Base-by-base conservation (phyloP, 2,797 vertebrate genomes). In the Myotis daubentonii region DNA sequence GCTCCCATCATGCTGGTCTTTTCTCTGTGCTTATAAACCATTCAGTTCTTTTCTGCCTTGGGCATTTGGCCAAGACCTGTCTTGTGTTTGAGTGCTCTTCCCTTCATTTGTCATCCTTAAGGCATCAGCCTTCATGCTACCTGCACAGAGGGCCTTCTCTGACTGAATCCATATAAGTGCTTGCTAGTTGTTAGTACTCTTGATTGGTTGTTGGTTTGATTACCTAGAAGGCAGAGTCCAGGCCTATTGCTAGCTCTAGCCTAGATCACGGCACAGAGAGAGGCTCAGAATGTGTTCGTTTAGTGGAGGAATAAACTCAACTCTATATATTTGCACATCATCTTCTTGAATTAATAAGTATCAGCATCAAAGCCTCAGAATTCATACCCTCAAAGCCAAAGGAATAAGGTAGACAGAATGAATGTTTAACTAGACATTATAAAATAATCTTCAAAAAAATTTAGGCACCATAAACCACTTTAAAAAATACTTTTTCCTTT, bases 401-500 rank as follows among this genome's bases (percentile, higher is more conserved):
- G 28, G 4, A 44, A 88, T 62, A 44, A 81, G 13, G 19, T 8
- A 83, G 70, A 6, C 25, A 36, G 19, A 68, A 28, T 78, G 74
- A 81, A 68, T 44, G 15, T 38, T 85, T 28, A 85, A 85, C n/a
- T 71, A 53, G 8, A 89, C 16, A 6, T 68, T 30, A 71, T n/a
- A 93, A 36, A n/a, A 41, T 41, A 28, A 44, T 23, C 10, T 41
- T 57, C 12, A 1, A 66, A 68, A 22, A 2, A 47, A 12, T 47
- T 47, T 47, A 47, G 47, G 3, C 4, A n/a, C 33, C 57, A 62
- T 15, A 33, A 84, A 86, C 12, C 20, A 82, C 60, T 75, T 94
- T 57, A 71, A 93, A 86, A 85, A 88, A 51, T 65, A 65, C 16
- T 91, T 93, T 87, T 28, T 85, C 1, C 28, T 83, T 78, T 81